Evolutionary conservation across 2,888 invertebrate species (phyloP).

Genomic region (Nebria brevicollis): DNA sequence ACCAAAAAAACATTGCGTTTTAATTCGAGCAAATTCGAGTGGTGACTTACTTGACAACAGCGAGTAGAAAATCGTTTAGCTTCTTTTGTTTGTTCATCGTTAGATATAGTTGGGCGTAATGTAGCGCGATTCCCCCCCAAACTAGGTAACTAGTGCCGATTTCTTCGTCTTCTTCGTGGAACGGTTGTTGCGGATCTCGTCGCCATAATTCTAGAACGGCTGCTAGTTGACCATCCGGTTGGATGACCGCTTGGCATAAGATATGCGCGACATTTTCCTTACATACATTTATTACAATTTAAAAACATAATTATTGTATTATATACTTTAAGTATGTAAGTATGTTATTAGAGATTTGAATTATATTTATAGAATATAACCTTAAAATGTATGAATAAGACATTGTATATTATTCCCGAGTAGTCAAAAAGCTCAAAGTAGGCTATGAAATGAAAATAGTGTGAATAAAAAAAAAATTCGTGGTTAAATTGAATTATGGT

Average conservation of each 20-base stretch:
- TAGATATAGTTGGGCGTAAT: conserved; percentile 75
- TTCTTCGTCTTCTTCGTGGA: conserved; percentile 76
- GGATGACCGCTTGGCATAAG: conserved; percentile 72
- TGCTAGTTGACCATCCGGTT: conserved; percentile 70
- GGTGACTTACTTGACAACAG: conserved; percentile 79
- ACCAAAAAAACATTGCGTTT: background rate
- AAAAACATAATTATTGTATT: too few species aligned
- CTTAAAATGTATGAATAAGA: too few species aligned
- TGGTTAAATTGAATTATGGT: too few species aligned
- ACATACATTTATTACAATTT: conserved; percentile 22
- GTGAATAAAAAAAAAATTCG: too few species aligned
- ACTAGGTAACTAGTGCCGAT: conserved; percentile 72
- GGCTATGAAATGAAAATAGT: too few species aligned
- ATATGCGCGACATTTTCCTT: conserved; percentile 64
- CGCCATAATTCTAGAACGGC: conserved; percentile 78
- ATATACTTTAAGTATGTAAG: too few species aligned
- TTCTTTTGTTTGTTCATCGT: conserved; percentile 77
- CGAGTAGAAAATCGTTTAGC: conserved; percentile 79
- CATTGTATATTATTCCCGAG: too few species aligned
- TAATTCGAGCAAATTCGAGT: background rate
- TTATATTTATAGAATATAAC: too few species aligned
- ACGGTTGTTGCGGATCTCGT: conserved; percentile 63
- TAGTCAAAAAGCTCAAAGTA: too few species aligned
- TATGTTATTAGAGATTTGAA: too few species aligned
- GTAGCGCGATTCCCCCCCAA: conserved; percentile 77